Evolutionary conservation across 1,140 invertebrate species (phyloP), one percentile per base, ranked within the genome.

Genomic region (Portunus trituberculatus): DNA sequence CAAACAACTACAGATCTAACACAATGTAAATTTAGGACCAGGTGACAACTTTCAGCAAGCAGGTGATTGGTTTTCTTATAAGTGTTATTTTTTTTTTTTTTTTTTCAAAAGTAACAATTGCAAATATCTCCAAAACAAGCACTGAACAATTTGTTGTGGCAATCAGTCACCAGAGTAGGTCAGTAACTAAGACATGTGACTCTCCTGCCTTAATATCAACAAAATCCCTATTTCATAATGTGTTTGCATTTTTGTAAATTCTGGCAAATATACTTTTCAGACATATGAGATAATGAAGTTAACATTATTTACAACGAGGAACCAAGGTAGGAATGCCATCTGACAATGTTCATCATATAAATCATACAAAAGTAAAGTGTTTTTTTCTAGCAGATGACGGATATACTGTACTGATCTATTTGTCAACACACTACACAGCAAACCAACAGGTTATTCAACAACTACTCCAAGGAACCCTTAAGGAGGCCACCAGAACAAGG

Each of bases 301-400:
- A 76, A 76, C 67, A 76, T 76, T 76, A 76, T 76, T 7, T 76
- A 76, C 25, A n/a, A 7, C 3, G 0, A 25, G 20, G 4, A 76
- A 76, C 20, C 67, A 25, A 76, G 25, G 67, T 76, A n/a, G n/a
- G 6, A 7, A n/a, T 76, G 67, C 67, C 67, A 59, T 59, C 52
- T 59, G 52, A 12, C 20, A 76, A 76, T n/a, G n/a, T 76, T n/a
- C 67, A 25, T n/a, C 67, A 76, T 25, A 76, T 7, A n/a, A 20
- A 76, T 76, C 0, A 76, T 76, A 76, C 67, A 76, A 76, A 25
- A 25, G 16, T n/a, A n/a, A 7, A 76, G 67, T 76, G 67, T 76
- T 76, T n/a, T n/a, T n/a, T 76, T 59, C 52, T 59, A 59, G 67
- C 67, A 76, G 67, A 76, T 76, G 67, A 76, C 67, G 20, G 67